These are phyloP conservation scores for Nymphalis c-album DNA, from an alignment of 2,888 invertebrate genomes.

Conservation along the genomic window DNA sequence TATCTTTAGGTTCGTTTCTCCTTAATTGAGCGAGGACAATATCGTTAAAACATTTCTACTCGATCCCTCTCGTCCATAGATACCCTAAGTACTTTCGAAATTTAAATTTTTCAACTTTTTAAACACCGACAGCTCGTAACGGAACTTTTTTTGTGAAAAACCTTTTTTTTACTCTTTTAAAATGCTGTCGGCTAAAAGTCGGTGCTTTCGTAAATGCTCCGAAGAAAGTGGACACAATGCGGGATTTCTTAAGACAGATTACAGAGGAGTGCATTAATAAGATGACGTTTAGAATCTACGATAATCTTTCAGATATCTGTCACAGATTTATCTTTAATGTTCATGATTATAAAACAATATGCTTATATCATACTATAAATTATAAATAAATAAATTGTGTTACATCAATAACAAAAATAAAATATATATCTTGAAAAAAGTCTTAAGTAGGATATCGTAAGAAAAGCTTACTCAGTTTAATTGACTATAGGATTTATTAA, in stretches of 20 bases:
- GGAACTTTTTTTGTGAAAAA: constrained; percentile 16
- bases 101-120: constrained; percentile 19
- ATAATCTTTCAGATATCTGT: constrained; percentile 16
- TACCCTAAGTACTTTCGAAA: constrained; percentile 23
- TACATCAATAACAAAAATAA: neutral
- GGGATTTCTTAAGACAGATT: constrained; percentile 77
- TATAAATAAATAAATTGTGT: neutral
- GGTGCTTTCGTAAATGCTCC: constrained; percentile 53
- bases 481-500: no score
- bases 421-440: neutral
- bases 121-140: constrained; percentile 14
- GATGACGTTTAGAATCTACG: constrained; percentile 53
- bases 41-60: constrained; percentile 54
- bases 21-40: constrained; percentile 76
- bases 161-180: constrained; percentile 29
- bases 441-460: no score
- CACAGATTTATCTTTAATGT: neutral
- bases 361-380: neutral
- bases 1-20: constrained; percentile 58
- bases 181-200: constrained; percentile 39
- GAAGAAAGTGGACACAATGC: constrained; percentile 75
- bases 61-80: constrained; percentile 22
- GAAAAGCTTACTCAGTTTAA: no score
- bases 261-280: constrained; percentile 73
- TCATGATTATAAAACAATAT: neutral